Base-by-base conservation (phyloP, 92 coral and sea anemone genomes). In the Plumapathes pennacea region DNA sequence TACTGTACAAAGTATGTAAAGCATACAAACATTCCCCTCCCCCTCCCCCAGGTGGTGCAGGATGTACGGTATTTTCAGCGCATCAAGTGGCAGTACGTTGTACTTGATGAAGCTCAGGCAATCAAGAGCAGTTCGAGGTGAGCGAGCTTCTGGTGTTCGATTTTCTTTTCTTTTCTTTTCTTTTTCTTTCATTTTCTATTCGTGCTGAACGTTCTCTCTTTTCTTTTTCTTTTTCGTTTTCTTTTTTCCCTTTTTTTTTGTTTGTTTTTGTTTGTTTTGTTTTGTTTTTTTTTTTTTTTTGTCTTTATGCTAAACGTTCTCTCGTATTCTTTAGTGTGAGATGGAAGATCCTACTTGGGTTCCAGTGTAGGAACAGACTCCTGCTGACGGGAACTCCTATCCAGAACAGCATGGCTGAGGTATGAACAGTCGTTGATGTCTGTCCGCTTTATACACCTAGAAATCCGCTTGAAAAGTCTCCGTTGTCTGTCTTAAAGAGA, bases 371-470 rank as follows among this genome's bases (percentile, higher is more conserved):
- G 37, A 91, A 91, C 70, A 78, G 97, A 45, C 86, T 91, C 5
- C 84, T 91, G 6, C 76, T 91, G 38, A 87, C 97, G 13, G 97
- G 97, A 10, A 91, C 97, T 0, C 97, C 97, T 9, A 91, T 91
- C 32, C 97, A 91, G 54, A 91, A 91, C 87, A 91, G 96, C 25
- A 91, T 91, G 97, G 96, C 95, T 4, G 97, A 91, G 97, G 97
- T 91, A 57, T 19, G 83, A 64, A n/a, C n/a, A n/a, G n/a, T n/a
- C n/a, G n/a, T n/a, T n/a, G n/a, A n/a, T n/a, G n/a, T n/a, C n/a
- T n/a, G n/a, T n/a, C n/a, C n/a, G n/a, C n/a, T n/a, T n/a, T n/a
- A n/a, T n/a, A n/a, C n/a, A n/a, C n/a, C n/a, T n/a, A n/a, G n/a
- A n/a, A n/a, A n/a, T n/a, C n/a, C n/a, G n/a, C n/a, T n/a, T n/a